Evolutionary conservation across 2,113 vertebrate genomes (phyloP).

Genomic region (Dasypus novemcinctus): DNA sequence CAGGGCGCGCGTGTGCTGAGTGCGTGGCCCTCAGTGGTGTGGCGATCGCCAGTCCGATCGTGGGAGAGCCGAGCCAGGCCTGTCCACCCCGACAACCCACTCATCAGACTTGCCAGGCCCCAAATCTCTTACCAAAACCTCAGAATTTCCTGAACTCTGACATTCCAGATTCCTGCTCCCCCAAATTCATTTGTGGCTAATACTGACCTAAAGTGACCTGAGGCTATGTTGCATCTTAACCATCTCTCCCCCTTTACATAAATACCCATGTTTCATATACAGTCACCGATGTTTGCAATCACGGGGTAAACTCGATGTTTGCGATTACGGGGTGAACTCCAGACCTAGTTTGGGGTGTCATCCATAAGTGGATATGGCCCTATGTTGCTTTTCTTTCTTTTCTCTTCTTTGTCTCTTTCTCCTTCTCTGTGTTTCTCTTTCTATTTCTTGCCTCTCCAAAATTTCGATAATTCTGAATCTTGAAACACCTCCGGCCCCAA

Average conservation of each 20-base stretch:
- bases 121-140: not conserved
- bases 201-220: rapidly evolving
- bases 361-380: rapidly evolving
- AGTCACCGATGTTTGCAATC: rapidly evolving
- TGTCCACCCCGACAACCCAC: rapidly evolving
- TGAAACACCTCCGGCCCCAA: not conserved
- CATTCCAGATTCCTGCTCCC: not conserved
- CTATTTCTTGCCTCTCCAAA: not conserved
- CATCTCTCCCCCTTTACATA: too few species aligned
- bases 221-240: not conserved
- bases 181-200: rapidly evolving
- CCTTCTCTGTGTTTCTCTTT: not conserved
- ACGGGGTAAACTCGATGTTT: too few species aligned
- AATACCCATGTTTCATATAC: not conserved
- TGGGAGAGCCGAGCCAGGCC: not conserved
- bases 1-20: rapidly evolving
- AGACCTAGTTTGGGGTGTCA: rapidly evolving
- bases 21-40: rapidly evolving
- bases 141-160: too few species aligned
- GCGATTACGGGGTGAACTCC: too few species aligned
- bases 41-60: rapidly evolving
- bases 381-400: not conserved
- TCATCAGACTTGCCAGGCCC: not conserved
- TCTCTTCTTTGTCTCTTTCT: too few species aligned
- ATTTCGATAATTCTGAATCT: too few species aligned